These are phyloP conservation scores for Euphydryas editha DNA, from an alignment of 2,888 invertebrate genomes.

Conservation along the genomic window DNA sequence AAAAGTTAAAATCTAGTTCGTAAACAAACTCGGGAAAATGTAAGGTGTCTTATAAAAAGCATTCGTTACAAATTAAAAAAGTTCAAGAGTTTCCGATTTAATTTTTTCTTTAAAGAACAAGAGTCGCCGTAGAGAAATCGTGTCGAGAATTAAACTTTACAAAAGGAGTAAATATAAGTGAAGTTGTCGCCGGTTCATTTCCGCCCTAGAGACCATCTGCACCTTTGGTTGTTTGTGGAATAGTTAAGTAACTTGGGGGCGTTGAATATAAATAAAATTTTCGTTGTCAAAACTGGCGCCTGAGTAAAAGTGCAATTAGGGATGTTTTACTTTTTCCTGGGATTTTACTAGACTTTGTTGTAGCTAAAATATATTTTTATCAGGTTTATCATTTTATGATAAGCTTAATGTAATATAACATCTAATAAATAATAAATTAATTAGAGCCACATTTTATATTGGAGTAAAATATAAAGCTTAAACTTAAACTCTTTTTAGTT, in stretches of 20 bases:
- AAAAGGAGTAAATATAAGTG: conserved; percentile 26
- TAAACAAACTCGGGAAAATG: conserved; percentile 21
- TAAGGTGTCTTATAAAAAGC: conserved; percentile 18
- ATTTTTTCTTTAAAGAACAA: conserved; percentile 4
- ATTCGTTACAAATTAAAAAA: conserved; percentile 20
- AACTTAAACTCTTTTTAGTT: too few species aligned
- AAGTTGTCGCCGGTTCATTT: conserved; percentile 22
- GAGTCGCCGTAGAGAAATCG: neutral
- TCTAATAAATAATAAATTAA: too few species aligned
- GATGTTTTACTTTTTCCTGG: neutral
- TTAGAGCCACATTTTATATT: too few species aligned
- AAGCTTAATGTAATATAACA: too few species aligned
- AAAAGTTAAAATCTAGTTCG: conserved; percentile 22
- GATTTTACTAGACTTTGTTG: neutral
- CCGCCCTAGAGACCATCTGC: conserved; percentile 20
- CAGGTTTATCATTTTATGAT: neutral
- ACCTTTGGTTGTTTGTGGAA: conserved; percentile 24
- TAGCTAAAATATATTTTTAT: too few species aligned
- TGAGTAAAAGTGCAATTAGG: neutral
- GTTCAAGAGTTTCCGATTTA: neutral
- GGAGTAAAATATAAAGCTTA: too few species aligned
- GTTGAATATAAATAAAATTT: conserved; percentile 21
- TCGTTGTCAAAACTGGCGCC: conserved; percentile 14
- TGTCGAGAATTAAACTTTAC: conserved; percentile 25
- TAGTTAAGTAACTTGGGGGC: conserved; percentile 21